Evolutionary conservation across 2,888 invertebrate species (phyloP).

Genomic region (Drosophila barbarae): DNA sequence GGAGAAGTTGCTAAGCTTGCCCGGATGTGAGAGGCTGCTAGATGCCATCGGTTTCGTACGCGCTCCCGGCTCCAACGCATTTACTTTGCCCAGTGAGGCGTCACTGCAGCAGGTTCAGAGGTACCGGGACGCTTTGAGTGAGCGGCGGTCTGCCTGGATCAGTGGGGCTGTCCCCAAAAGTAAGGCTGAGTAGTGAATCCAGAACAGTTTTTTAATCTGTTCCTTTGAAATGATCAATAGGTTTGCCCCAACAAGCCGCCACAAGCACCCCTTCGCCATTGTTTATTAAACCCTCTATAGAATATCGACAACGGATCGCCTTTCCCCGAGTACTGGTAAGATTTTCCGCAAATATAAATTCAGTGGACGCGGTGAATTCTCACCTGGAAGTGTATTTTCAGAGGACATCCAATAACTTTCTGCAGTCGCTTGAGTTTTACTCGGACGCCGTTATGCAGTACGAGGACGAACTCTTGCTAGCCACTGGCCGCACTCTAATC

Average conservation of each 20-base stretch:
- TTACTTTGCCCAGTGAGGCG: conserved; percentile 69
- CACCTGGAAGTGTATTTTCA: conserved; percentile 12
- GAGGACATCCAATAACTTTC: conserved; percentile 80
- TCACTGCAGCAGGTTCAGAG: conserved; percentile 74
- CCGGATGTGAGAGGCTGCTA: conserved; percentile 75
- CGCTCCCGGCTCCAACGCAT: conserved; percentile 53
- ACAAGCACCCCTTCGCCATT: conserved; percentile 35
- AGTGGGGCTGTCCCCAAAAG: conserved; percentile 48
- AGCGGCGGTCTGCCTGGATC: conserved; percentile 69
- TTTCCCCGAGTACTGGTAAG: conserved; percentile 81
- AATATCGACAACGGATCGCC: conserved; percentile 76
- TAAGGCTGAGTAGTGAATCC: conserved; percentile 7
- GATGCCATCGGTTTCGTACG: conserved; percentile 76
- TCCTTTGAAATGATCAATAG: conserved; percentile 20
- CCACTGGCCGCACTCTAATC: conserved; percentile 84
- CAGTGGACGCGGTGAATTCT: not conserved
- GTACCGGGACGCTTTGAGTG: conserved; percentile 73
- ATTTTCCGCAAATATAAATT: not conserved
- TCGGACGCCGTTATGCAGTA: conserved; percentile 85
- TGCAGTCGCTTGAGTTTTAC: conserved; percentile 78
- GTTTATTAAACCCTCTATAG: conserved; percentile 65
- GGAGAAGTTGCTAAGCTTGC: conserved; percentile 75
- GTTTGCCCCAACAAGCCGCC: conserved; percentile 32
- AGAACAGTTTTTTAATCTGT: not conserved
- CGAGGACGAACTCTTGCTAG: conserved; percentile 85